Evolutionary conservation across 2,113 vertebrate genomes (phyloP), one percentile per base, ranked within the genome.

Genomic region (Catharus bicknelli): DNA sequence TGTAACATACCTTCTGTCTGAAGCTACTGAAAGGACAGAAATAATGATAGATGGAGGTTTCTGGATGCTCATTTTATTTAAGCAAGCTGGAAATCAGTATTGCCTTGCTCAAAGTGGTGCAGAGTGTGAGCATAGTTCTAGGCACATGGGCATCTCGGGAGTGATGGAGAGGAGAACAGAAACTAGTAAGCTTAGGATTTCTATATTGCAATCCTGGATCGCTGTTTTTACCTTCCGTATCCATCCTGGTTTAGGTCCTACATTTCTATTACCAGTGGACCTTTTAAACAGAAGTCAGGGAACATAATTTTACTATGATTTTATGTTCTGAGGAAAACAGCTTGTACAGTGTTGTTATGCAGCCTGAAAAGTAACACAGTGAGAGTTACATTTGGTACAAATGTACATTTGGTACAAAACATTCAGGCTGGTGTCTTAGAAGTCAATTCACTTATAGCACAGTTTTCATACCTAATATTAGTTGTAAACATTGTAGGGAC

Each of bases 171-270:
- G 22, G 20, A 16, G 67, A n/a, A 11, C 9, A 48, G 42, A 63
- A n/a, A 8, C 3, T 27, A 30, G 54, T 8, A 77, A 29, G 22
- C 27, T 79, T 61, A 47, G 11, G 19, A 59, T n/a, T 34, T 74
- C n/a, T 72, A 5, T 21, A n/a, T 30, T 0, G 0, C 42, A 83
- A 1, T 22, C 22, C 45, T 17, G 10, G 22, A 61, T 25, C 0
- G 0, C 15, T 9, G 2, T 9, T 48, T 40, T 27, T 63, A n/a
- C 48, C 4, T 87, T 69, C 26, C 26, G 19, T 10, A 59, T 5
- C 14, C 50, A 68, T 63, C 42, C 58, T 43, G 51, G 21, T 54
- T 69, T 62, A 76, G 9, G 11, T 7, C 9, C 8, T 30, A 9
- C 29, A 11, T 42, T 54, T 75, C 45, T 72, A 87, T 62, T 16